A percentile compares a stretch with the other conserved stretches of the same genome.
phyloP scores from a whole-genome alignment of 2,797 vertebrate genomes.

The Rachycentron canadum region DNA sequence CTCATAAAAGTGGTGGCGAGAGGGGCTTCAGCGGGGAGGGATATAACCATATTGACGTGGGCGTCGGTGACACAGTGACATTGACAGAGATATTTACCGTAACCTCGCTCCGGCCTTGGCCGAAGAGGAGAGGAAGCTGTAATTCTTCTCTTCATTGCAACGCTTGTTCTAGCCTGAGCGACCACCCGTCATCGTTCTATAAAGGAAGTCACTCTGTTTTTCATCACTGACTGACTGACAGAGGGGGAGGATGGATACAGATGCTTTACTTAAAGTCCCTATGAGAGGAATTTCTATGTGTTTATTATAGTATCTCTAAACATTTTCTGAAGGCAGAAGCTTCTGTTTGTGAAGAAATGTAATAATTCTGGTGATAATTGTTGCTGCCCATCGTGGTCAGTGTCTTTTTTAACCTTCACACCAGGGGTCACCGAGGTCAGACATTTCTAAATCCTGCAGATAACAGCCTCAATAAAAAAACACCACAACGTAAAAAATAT shows the following conservation, averaged over 20 bases:
- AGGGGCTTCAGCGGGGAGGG: constrained; percentile 9
- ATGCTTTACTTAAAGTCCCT: background rate
- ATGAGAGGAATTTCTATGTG: background rate
- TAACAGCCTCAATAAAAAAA: background rate
- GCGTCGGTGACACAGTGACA: constrained; percentile 61
- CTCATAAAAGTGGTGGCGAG: constrained; percentile 65
- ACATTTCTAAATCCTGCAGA: constrained; percentile 1
- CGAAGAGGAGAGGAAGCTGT: constrained; percentile 20
- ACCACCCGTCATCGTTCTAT: background rate
- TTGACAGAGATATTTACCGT: constrained; percentile 69
- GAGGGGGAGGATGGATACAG: background rate
- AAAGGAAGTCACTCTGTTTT: constrained; percentile 26
- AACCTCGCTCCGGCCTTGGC: constrained; percentile 52
- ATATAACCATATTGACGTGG: constrained; percentile 36
- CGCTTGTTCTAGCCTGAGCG: constrained; percentile 5
- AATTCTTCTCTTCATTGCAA: constrained; percentile 39
- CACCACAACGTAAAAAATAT: background rate
- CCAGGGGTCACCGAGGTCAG: background rate
- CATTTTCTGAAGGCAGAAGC: background rate
- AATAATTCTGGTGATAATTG: background rate
- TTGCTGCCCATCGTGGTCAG: background rate
- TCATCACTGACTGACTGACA: constrained; percentile 10
- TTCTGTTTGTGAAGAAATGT: background rate
- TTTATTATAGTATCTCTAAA: background rate
- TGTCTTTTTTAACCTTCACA: background rate